Percentiles rank a stretch among this genome's conserved stretches.
These are phyloP conservation scores for Phalanger gymnotis DNA, from an alignment of 2,797 vertebrate genomes.

Conservation along the genomic window DNA sequence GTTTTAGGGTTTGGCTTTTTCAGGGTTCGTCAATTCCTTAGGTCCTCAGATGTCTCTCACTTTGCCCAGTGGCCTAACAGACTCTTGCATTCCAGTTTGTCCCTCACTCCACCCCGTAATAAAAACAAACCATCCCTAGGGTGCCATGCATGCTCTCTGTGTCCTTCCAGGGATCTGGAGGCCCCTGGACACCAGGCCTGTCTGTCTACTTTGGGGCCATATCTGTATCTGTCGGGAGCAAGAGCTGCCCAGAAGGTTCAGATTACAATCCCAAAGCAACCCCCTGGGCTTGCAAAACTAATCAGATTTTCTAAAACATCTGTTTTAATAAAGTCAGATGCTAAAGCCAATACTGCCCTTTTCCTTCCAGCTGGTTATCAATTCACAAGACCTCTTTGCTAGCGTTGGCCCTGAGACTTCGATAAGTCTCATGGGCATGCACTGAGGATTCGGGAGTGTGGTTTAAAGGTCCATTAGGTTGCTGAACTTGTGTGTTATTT, in stretches of 20 bases:
- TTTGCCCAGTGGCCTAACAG: not conserved
- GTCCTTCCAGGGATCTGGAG: not conserved
- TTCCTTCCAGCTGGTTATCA: slow-evolving; percentile 23
- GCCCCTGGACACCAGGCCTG: not conserved
- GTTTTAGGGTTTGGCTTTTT: not conserved
- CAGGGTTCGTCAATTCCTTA: not conserved
- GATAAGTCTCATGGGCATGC: accelerated
- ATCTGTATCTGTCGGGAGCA: not conserved
- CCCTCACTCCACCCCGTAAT: not conserved
- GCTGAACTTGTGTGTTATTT: not conserved
- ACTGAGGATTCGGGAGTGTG: not conserved
- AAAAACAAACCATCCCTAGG: not conserved
- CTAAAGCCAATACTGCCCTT: not conserved
- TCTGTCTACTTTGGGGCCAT: slow-evolving; percentile 1
- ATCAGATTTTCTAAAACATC: slow-evolving; percentile 10
- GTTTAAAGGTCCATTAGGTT: not conserved
- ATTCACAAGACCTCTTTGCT: not conserved
- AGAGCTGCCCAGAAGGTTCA: not conserved
- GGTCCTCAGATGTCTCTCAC: not conserved
- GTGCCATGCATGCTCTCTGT: not conserved
- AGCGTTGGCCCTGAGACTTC: not conserved
- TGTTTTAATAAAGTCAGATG: not conserved
- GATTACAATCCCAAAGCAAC: not conserved
- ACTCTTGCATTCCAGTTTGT: not conserved
- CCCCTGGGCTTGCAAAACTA: not conserved